Conservation (phyloP, 2,888 invertebrate genomes). For the Galeopsomyia nigrocyanea region DNA sequence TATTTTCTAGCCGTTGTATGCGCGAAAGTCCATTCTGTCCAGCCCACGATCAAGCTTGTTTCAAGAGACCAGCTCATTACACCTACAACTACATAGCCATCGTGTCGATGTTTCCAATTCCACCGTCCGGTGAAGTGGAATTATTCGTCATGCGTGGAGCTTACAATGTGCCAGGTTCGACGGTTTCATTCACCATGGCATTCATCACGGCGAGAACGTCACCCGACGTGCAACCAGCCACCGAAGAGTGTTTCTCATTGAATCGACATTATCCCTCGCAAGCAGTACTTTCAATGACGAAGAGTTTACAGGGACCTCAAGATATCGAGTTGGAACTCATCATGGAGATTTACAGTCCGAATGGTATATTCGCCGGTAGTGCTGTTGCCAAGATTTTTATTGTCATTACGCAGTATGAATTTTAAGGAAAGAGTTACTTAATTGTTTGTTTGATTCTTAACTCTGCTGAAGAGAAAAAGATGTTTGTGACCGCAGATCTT, state of each 20-base stretch:
- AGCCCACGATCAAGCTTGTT: slow-evolving; percentile 80
- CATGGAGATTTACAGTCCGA: slow-evolving; percentile 83
- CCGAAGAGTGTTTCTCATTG: slow-evolving; percentile 74
- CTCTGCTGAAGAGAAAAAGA: no score
- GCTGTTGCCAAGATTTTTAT: slow-evolving; percentile 89
- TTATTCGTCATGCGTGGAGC: slow-evolving; percentile 93
- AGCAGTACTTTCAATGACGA: slow-evolving; percentile 82
- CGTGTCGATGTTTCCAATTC: slow-evolving; percentile 84
- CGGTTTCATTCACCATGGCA: slow-evolving; percentile 82
- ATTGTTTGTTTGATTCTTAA: no score
- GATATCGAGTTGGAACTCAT: slow-evolving; percentile 89
- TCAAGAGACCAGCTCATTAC: slow-evolving; percentile 85
- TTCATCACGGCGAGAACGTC: slow-evolving; percentile 78
- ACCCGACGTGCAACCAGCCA: slow-evolving; percentile 71
- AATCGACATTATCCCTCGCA: slow-evolving; percentile 72
- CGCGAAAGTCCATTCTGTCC: slow-evolving; percentile 78
- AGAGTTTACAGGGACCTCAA: slow-evolving; percentile 87
- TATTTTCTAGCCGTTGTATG: slow-evolving; percentile 87
- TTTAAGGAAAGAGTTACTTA: slow-evolving; percentile 68
- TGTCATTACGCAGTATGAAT: slow-evolving; percentile 87
- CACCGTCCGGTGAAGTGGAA: slow-evolving; percentile 75
- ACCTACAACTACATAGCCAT: slow-evolving; percentile 96
- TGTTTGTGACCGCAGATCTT: no score
- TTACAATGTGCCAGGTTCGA: slow-evolving; percentile 76
- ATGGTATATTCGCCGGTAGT: slow-evolving; percentile 81